Percentiles rank a stretch among this genome's conserved stretches.
Evolutionary conservation across 2,113 vertebrate genomes (phyloP).

Genomic region (Petroica traversi): DNA sequence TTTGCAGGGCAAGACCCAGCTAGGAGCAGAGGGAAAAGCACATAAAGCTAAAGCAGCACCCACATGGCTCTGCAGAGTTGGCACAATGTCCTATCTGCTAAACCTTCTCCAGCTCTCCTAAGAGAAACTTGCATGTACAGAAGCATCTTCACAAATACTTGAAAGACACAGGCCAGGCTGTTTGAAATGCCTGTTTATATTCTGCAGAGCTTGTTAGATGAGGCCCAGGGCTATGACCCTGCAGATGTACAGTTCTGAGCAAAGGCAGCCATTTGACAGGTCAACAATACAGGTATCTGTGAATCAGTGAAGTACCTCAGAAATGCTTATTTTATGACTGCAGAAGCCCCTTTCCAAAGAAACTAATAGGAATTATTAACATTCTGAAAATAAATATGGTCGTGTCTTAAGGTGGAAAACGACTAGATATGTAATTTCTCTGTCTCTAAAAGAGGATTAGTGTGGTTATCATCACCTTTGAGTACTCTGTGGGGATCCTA

Average conservation of each 20-base stretch:
- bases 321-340: not conserved
- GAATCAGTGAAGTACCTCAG: not conserved
- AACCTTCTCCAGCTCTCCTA: not conserved
- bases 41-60: not conserved
- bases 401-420: not conserved
- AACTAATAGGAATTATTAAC: not conserved
- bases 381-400: not conserved
- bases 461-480: not conserved
- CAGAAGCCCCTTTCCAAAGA: not conserved
- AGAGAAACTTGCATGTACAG: not conserved
- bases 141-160: not conserved
- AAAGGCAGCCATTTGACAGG: not conserved
- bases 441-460: not conserved
- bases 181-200: not conserved
- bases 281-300: not conserved
- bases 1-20: not conserved
- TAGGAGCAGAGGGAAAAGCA: not conserved
- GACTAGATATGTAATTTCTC: not conserved
- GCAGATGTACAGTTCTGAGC: not conserved
- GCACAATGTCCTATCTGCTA: not conserved
- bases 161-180: not conserved
- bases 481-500: not conserved
- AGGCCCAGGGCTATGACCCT: not conserved
- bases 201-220: not conserved
- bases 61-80: not conserved